These are phyloP conservation scores for Chaenocephalus aceratus DNA, from an alignment of 2,113 vertebrate genomes.

Conservation along the genomic window DNA sequence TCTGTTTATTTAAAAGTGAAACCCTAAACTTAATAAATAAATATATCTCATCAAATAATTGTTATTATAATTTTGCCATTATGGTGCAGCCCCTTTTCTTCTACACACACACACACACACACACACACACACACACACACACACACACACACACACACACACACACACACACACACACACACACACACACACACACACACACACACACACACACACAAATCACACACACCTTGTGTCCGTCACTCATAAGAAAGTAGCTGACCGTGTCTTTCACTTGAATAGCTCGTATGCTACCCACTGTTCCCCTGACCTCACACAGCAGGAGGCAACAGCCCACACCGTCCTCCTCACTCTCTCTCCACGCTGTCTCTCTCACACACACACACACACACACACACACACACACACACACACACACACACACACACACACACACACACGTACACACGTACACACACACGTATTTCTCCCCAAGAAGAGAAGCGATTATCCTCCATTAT, in stretches of 20 bases:
- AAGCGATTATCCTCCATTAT: constrained; percentile 62
- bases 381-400: constrained; percentile 31
- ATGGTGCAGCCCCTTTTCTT: no score
- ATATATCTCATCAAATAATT: no score
- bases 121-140: no score
- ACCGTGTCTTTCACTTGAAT: constrained; percentile 54
- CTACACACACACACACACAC: no score
- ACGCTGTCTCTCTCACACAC: constrained; percentile 29
- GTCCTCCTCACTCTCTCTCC: constrained; percentile 36
- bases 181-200: neutral
- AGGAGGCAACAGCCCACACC: constrained; percentile 52
- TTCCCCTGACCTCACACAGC: constrained; percentile 54
- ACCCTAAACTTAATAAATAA: no score
- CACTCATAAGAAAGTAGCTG: constrained; percentile 31
- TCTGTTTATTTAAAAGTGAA: no score
- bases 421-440: constrained; percentile 26
- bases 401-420: constrained; percentile 24
- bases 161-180: neutral
- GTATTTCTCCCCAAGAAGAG: constrained; percentile 44
- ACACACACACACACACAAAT: neutral
- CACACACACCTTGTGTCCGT: constrained; percentile 34
- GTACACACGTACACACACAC: constrained; percentile 34
- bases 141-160: neutral
- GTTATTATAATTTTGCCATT: no score
- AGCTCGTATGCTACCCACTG: constrained; percentile 52